Conservation (phyloP, 2,888 invertebrate genomes). For the Drosophila mimica region DNA sequence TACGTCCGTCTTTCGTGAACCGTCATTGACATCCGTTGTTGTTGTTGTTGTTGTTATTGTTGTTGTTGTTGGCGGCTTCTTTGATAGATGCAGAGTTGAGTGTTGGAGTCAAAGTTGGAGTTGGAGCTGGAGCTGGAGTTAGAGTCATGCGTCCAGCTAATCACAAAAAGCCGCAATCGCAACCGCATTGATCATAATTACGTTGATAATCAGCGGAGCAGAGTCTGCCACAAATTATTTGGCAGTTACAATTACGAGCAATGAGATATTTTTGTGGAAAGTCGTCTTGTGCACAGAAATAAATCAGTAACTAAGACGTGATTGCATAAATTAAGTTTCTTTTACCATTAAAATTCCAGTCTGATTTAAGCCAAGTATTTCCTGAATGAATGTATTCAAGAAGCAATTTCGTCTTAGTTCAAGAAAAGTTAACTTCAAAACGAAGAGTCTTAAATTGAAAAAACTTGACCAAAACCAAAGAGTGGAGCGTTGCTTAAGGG, state of each 20-base stretch:
- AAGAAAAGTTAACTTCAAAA: neutral
- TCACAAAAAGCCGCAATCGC: constrained; percentile 39
- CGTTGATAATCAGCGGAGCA: constrained; percentile 43
- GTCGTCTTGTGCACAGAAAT: neutral
- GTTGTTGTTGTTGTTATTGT: constrained; percentile 22
- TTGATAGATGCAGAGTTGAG: constrained; percentile 21
- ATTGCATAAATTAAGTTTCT: neutral
- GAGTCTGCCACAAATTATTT: constrained; percentile 46
- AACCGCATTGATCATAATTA: constrained; percentile 28
- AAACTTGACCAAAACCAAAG: no score
- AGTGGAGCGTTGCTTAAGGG: no score
- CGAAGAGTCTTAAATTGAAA: no score
- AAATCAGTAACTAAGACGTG: neutral
- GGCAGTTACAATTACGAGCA: constrained; percentile 61
- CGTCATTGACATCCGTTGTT: constrained; percentile 53
- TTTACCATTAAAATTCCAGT: neutral
- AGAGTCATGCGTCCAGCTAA: constrained; percentile 38
- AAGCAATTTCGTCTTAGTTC: neutral
- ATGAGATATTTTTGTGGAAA: neutral
- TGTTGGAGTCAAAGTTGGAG: neutral
- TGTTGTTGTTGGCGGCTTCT: constrained; percentile 43
- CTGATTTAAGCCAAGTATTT: neutral
- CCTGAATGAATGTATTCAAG: neutral
- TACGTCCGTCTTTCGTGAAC: constrained; percentile 18
- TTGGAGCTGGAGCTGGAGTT: constrained; percentile 4